Base-by-base conservation (phyloP, 2,888 invertebrate species). In the Ophion slaviceki region DNA sequence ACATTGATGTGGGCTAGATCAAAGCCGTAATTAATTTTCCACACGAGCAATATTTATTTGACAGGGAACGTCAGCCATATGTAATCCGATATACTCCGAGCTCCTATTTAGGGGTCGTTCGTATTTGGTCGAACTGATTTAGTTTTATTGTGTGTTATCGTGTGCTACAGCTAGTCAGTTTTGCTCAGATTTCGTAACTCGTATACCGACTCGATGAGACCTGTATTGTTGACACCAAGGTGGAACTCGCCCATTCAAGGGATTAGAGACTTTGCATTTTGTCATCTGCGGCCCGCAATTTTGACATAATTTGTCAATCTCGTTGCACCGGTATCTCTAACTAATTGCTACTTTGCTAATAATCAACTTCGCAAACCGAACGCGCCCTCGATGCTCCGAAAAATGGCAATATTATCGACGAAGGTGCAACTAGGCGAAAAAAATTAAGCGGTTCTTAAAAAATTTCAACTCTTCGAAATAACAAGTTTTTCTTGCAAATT, bases 111-210 rank as follows among this genome's bases (percentile, higher is more conserved):
- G 57, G 36, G 32, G 53, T 80, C 62, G 67, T 67, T 62, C 28
- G 57, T 74, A 57, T 70, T 28, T 59, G 66, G 67, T 67, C 32
- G 11, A 59, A 61, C 47, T 75, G 80, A 75, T 68, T 80, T 68
- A 74, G 74, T 80, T 67, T 80, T 75, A 75, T 80, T 74, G 74
- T 68, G 74, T 75, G 75, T 80, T 68, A 81, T 59, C 75, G 68
- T 68, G 67, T 32, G 10, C 67, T 47, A 28, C 75, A 62, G 62
- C 68, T 61, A 66, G 75, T 40, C 70, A 70, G 81, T 81, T 78
- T 78, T 68, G 53, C 47, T 68, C 67, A 75, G 75, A 61, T 81
- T 81, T 76, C 45, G 32, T 10, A 20, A 64, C 32, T 53, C 17
- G 75, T 75, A 11, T 32, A 32, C n/a, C 47, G 45, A 47, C 62